Evolutionary conservation across 2,888 invertebrate genomes (phyloP).

Genomic region (Pheosia gnoma): DNA sequence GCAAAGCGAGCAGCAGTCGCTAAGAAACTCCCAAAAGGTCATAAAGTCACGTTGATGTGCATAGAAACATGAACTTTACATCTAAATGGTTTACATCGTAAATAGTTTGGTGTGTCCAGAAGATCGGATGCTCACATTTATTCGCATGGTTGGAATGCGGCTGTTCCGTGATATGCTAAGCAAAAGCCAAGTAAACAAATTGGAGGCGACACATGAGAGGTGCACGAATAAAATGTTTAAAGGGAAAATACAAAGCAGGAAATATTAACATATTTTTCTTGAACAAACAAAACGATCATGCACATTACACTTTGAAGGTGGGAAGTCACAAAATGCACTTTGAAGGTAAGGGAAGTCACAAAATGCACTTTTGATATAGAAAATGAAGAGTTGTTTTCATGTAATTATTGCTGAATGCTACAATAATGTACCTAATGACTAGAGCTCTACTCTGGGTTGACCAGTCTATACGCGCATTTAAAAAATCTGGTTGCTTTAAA

Average conservation of each 20-base stretch:
- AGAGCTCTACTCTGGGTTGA: too few relatives aligned
- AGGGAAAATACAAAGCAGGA: conserved; percentile 40
- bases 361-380: background rate
- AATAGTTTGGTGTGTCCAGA: conserved; percentile 36
- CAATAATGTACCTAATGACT: too few relatives aligned
- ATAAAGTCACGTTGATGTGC: conserved; percentile 17
- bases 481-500: background rate
- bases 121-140: conserved; percentile 70
- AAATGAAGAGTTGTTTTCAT: background rate
- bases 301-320: background rate
- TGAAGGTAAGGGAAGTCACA: too few relatives aligned
- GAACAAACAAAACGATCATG: conserved; percentile 17
- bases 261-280: conserved; percentile 34
- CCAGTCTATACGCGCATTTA: background rate
- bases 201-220: conserved; percentile 61
- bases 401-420: too few relatives aligned
- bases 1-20: conserved; percentile 62
- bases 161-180: conserved; percentile 76
- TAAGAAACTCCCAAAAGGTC: conserved; percentile 28
- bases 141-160: conserved; percentile 69
- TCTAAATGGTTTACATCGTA: conserved; percentile 7
- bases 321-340: background rate
- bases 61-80: conserved; percentile 29
- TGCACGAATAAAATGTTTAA: conserved; percentile 54
- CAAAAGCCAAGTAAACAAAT: conserved; percentile 79